A percentile compares a stretch with the other conserved stretches of the same genome.
These are phyloP conservation scores for Noctua janthina DNA, from an alignment of 2,888 invertebrate genomes.

Conservation along the genomic window DNA sequence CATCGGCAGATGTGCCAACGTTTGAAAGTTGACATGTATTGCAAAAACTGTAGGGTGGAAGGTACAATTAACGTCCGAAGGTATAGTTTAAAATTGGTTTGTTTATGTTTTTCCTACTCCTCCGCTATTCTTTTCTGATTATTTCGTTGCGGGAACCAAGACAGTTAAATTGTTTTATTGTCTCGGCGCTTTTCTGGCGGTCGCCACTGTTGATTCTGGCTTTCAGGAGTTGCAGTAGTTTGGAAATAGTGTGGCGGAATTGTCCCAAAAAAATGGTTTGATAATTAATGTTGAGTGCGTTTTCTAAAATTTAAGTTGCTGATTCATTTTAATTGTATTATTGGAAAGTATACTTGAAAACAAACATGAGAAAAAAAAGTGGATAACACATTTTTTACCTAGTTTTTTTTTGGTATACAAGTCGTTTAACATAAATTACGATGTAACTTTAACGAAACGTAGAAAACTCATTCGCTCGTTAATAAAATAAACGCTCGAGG, in stretches of 20 bases:
- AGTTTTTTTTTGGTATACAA: background rate
- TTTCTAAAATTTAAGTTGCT: background rate
- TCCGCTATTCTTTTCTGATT: too few species aligned
- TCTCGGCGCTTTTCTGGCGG: too few species aligned
- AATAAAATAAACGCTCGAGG: slow-evolving; percentile 32
- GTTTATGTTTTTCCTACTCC: too few species aligned
- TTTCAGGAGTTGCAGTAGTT: too few species aligned
- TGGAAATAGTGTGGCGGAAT: too few species aligned
- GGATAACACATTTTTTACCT: too few species aligned
- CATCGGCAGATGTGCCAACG: slow-evolving; percentile 62
- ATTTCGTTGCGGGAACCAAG: too few species aligned
- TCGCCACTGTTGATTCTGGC: too few species aligned
- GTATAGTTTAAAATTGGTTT: background rate
- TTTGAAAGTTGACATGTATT: slow-evolving; percentile 68
- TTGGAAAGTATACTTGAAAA: background rate
- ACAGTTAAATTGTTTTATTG: too few species aligned
- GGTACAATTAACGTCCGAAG: background rate
- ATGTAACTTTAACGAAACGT: slow-evolving; percentile 12
- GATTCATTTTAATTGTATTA: background rate
- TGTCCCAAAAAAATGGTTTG: background rate
- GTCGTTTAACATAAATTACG: slow-evolving; percentile 20
- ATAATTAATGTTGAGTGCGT: too few species aligned
- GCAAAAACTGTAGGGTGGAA: slow-evolving; percentile 57
- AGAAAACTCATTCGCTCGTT: slow-evolving; percentile 24
- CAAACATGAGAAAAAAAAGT: background rate